These are phyloP conservation scores for Dolichotis patagonum DNA, from an alignment of 2,113 vertebrate species.

Conservation along the genomic window DNA sequence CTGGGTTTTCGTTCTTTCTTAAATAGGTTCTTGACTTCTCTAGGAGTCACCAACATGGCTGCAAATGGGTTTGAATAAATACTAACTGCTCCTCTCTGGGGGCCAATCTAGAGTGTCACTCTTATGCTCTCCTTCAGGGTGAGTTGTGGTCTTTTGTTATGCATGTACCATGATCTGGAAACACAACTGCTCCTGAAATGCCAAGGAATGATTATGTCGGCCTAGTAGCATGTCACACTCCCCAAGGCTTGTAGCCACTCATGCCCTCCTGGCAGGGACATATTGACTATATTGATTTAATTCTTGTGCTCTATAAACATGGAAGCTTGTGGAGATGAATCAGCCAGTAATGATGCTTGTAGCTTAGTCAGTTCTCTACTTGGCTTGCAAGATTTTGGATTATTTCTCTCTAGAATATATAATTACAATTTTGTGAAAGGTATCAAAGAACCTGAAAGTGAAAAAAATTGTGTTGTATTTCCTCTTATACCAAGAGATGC, in stretches of 20 bases:
- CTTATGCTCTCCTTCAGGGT: background rate
- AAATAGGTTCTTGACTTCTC: background rate
- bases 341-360: background rate
- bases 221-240: background rate
- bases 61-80: conserved; percentile 7
- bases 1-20: background rate
- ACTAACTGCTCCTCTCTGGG: background rate
- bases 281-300: conserved; percentile 58
- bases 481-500: background rate
- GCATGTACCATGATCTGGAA: conserved; percentile 36
- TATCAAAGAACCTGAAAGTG: background rate
- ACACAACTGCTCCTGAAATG: conserved; percentile 70
- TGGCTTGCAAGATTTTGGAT: background rate
- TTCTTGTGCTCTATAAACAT: conserved; percentile 41
- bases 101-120: background rate
- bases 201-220: conserved; percentile 72
- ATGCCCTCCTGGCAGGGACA: conserved; percentile 33
- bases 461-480: background rate
- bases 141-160: conserved; percentile 21
- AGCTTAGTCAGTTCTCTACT: background rate
- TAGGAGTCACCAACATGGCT: background rate
- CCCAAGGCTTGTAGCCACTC: conserved; percentile 21
- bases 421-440: background rate
- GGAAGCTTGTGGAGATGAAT: background rate
- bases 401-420: conserved; percentile 37